These are phyloP conservation scores for Ectemnius cavifrons DNA, from an alignment of 2,888 invertebrate species.

Conservation along the genomic window DNA sequence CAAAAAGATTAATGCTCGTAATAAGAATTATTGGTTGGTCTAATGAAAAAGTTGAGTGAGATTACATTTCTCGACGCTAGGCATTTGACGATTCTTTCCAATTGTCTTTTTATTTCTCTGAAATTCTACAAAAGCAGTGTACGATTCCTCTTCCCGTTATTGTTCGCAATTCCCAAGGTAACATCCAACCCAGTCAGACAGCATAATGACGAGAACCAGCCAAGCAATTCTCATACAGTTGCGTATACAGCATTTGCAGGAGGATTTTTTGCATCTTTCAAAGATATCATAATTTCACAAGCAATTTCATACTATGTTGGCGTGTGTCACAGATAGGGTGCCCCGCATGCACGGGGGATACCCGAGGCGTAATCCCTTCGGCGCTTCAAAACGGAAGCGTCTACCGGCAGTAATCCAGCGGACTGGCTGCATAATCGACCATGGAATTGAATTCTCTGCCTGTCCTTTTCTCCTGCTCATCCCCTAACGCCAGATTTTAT, in stretches of 20 bases:
- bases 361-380: slow-evolving; percentile 68
- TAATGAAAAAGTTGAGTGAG: too few relatives aligned
- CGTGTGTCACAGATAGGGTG: slow-evolving; percentile 14
- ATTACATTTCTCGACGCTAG: too few relatives aligned
- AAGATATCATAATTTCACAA: slow-evolving; percentile 22
- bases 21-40: too few relatives aligned
- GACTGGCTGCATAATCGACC: slow-evolving; percentile 75
- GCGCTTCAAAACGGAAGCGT: slow-evolving; percentile 67
- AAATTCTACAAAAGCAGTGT: too few relatives aligned
- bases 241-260: too few relatives aligned
- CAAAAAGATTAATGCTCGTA: too few relatives aligned
- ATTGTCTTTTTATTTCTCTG: too few relatives aligned
- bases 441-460: slow-evolving; percentile 73
- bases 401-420: slow-evolving; percentile 64
- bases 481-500: slow-evolving; percentile 12
- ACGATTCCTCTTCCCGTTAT: too few relatives aligned
- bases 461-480: slow-evolving; percentile 48
- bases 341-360: slow-evolving; percentile 36
- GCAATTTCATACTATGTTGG: slow-evolving; percentile 34
- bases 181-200: too few relatives aligned
- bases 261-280: not conserved
- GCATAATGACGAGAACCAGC: not conserved
- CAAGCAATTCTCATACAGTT: not conserved
- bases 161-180: too few relatives aligned
- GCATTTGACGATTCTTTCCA: too few relatives aligned